A percentile compares a stretch with the other conserved stretches of the same genome.
Conservation (phyloP, 2,113 vertebrate species). For the Peromyscus californicus region DNA sequence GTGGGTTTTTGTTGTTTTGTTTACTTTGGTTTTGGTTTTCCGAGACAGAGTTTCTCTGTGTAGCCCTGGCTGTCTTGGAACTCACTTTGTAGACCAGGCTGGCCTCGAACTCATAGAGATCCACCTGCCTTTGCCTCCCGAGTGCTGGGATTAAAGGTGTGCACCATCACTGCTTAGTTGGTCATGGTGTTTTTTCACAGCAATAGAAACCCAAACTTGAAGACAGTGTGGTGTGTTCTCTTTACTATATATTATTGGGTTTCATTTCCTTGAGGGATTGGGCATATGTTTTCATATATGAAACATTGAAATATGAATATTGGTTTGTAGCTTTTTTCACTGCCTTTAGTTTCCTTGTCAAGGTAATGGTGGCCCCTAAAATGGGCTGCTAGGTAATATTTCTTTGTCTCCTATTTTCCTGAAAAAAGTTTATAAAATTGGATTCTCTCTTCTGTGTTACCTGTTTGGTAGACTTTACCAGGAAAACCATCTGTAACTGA, state of each 20-base stretch:
- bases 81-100: not conserved
- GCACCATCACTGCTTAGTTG: not conserved
- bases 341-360: not conserved
- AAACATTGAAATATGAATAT: not conserved
- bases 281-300: not conserved
- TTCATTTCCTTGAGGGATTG: not conserved
- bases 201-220: not conserved
- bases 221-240: not conserved
- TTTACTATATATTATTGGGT: not conserved
- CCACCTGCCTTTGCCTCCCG: not conserved
- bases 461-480: conserved; percentile 34
- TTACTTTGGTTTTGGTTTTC: not conserved
- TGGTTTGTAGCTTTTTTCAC: not conserved
- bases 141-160: not conserved
- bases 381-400: not conserved
- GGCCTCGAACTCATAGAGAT: not conserved
- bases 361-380: not conserved
- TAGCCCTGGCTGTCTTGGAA: not conserved
- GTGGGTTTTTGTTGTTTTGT: not conserved
- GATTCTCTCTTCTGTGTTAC: not conserved
- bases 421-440: conserved; percentile 23
- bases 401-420: not conserved
- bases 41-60: not conserved
- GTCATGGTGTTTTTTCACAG: not conserved
- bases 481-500: not conserved